Evolutionary conservation across 2,797 vertebrate genomes (phyloP), one percentile per base, ranked within the genome.

Genomic region (Lepilemur septentrionalis): DNA sequence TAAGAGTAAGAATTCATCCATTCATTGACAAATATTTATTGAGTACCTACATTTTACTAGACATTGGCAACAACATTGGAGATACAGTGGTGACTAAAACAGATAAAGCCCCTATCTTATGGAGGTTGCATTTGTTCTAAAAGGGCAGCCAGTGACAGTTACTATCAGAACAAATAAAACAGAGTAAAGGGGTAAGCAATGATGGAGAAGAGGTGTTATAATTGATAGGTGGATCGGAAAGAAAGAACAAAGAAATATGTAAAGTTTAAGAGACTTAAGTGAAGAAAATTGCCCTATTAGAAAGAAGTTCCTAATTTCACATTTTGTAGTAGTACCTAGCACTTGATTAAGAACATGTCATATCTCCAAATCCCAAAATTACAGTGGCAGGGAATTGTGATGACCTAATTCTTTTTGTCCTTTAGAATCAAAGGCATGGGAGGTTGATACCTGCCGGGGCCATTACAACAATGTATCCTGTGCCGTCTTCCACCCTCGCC

Each of bases 401-500:
- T 92, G 30, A 10, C 38, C 92, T 88, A 4, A 38, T 83, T 86
- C 48, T n/a, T 5, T 81, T 90, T 93, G 41, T 96, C 43, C 55
- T 67, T 10, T 96, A 99, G 99, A 99, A 91, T 99, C 99, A 0
- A 99, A 99, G 95, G 99, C 99, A 0, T 99, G 99, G 99, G 99
- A 99, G 98, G 99, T 99, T 43, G 99, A 99, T 98, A 99, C 99
- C 0, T 99, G 99, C 97, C 99, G 99, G 0, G 99, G 99, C 0
- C 99, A 99, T 98, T 99, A 99, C 98, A 99, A 99, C 99, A 99
- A 99, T 0, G 99, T 99, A 52, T 99, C 99, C 4, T 99, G 99
- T 3, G 99, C 99, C 0, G 99, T 99, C 35, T 99, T 99, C 97
- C 99, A 99, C 97, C 99, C 99, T 0, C 99, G 99, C 3, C 99